These are phyloP conservation scores for Ostrea edulis DNA, from an alignment of 1,140 invertebrate species.

Conservation along the genomic window DNA sequence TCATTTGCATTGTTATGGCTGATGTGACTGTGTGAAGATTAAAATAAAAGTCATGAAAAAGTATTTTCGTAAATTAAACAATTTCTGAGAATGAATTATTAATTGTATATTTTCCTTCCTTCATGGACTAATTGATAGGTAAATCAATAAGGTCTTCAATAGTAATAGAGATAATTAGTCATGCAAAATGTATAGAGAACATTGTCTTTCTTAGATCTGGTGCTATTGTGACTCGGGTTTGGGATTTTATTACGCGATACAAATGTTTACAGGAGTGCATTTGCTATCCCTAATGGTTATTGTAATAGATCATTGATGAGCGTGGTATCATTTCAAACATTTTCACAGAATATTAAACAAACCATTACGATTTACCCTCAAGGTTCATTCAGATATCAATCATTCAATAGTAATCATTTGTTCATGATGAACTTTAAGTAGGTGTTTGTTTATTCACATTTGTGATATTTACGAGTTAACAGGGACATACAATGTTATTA, in stretches of 20 bases:
- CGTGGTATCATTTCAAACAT: not conserved
- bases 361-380: not conserved
- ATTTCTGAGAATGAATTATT: not conserved
- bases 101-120: not conserved
- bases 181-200: conserved; percentile 4
- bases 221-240: not conserved
- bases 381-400: not conserved
- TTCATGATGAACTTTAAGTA: not conserved
- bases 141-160: not conserved
- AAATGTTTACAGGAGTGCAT: not conserved
- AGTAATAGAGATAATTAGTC: not conserved
- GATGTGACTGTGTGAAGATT: too few relatives aligned
- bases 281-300: not conserved
- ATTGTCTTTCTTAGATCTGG: not conserved
- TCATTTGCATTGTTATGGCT: too few relatives aligned
- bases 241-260: not conserved
- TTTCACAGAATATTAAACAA: not conserved
- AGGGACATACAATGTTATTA: too few relatives aligned
- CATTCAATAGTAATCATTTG: not conserved
- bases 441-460: too few relatives aligned
- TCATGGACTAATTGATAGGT: not conserved
- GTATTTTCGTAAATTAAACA: too few relatives aligned
- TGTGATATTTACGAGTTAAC: too few relatives aligned
- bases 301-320: not conserved
- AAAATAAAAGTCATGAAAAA: too few relatives aligned